Evolutionary conservation across 2,797 vertebrate genomes (phyloP).

Genomic region (Clarias laeviceps): DNA sequence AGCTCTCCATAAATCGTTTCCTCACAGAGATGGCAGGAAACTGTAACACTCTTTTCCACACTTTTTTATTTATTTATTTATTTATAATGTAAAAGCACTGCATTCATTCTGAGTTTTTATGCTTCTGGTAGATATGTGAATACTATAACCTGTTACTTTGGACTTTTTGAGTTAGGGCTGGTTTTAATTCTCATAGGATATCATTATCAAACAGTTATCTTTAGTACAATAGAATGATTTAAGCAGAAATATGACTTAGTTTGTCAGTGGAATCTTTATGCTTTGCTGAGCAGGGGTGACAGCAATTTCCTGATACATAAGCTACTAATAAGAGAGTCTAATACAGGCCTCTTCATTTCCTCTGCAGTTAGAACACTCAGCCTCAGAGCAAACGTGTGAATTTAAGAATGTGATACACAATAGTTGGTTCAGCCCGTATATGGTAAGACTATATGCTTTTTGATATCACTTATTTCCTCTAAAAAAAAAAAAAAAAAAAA

Average conservation of each 20-base stretch:
- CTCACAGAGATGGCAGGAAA: background rate
- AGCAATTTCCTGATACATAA: slow-evolving; percentile 33
- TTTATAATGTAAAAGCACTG: background rate
- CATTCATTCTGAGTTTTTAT: background rate
- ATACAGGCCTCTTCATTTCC: slow-evolving; percentile 27
- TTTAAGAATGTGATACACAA: background rate
- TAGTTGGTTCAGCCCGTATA: background rate
- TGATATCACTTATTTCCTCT: too few relatives aligned
- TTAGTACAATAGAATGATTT: background rate
- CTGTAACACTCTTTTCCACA: background rate
- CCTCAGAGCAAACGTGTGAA: background rate
- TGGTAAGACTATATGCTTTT: background rate
- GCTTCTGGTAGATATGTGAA: background rate
- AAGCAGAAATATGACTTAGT: background rate
- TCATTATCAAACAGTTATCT: background rate
- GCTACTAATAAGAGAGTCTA: background rate
- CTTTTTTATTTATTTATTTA: background rate
- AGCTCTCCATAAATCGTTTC: background rate
- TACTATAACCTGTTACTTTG: background rate
- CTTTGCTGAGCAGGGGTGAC: slow-evolving; percentile 11
- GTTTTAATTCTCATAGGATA: background rate
- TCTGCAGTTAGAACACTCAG: slow-evolving; percentile 17
- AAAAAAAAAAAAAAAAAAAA: too few relatives aligned
- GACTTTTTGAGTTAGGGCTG: background rate
- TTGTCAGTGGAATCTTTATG: background rate